Conservation (phyloP, 2,797 vertebrate genomes). For the Protosalanx chinensis region DNA sequence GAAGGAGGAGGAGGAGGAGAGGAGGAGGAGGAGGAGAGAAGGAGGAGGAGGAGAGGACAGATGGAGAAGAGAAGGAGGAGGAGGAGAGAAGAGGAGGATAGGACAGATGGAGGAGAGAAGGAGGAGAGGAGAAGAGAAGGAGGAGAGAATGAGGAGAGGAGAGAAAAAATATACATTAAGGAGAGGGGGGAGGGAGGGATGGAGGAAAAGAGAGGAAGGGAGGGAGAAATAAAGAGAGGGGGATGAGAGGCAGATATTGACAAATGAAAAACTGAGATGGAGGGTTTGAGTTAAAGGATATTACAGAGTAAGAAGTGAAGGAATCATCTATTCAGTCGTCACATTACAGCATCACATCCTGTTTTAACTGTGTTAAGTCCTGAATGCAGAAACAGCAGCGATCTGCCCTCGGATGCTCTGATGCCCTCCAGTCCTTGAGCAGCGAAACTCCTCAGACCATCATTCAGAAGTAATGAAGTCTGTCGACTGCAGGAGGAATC, state of each 20-base stretch:
- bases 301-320: not conserved
- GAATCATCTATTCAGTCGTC: not conserved
- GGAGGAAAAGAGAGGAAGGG: not conserved
- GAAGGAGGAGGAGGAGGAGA: not conserved
- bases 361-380: not conserved
- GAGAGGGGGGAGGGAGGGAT: not conserved
- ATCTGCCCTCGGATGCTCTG: not conserved
- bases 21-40: not conserved
- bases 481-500: not conserved
- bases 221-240: no score
- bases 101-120: no score
- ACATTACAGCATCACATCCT: not conserved
- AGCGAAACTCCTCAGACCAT: not conserved
- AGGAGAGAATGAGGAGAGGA: not conserved
- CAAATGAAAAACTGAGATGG: not conserved
- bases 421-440: not conserved
- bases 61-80: conserved; percentile 14
- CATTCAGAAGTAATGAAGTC: not conserved
- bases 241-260: not conserved
- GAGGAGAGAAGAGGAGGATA: not conserved
- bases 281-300: not conserved
- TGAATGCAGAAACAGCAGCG: not conserved
- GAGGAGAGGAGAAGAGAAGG: not conserved
- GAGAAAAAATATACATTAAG: not conserved
- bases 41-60: conserved; percentile 23